These are phyloP conservation scores for Macrophya alboannulata DNA, from an alignment of 2,888 invertebrate genomes.

Conservation along the genomic window DNA sequence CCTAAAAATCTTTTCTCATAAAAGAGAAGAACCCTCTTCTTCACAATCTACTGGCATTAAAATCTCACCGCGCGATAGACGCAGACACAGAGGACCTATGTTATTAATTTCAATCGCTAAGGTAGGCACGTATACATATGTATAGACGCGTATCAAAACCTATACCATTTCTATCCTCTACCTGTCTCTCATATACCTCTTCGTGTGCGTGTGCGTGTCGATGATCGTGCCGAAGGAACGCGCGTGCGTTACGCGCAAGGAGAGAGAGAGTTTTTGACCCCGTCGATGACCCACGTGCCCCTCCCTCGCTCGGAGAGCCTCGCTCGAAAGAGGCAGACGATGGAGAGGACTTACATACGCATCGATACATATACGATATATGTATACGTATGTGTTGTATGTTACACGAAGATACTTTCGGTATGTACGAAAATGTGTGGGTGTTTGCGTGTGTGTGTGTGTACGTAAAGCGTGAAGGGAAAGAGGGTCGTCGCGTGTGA, in stretches of 20 bases:
- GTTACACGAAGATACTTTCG: background rate
- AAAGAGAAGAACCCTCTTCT: conserved; percentile 5
- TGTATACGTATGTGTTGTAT: background rate
- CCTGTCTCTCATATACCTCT: background rate
- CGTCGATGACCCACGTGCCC: conserved; percentile 46
- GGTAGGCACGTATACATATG: background rate
- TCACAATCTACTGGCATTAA: background rate
- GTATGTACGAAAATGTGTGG: background rate
- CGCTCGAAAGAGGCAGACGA: conserved; percentile 36
- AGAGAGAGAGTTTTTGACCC: conserved; percentile 53
- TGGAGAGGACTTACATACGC: conserved; percentile 1
- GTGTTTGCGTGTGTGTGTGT: background rate
- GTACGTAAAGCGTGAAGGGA: background rate
- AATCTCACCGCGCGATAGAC: conserved; percentile 29
- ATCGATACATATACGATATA: background rate
- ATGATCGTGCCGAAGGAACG: conserved; percentile 49
- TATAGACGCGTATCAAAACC: background rate
- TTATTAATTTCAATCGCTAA: conserved; percentile 41
- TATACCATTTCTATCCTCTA: background rate
- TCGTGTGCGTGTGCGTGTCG: conserved; percentile 27
- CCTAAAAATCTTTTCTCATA: background rate
- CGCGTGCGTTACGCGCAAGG: conserved; percentile 54
- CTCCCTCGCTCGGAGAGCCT: conserved; percentile 3
- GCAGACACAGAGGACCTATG: background rate
- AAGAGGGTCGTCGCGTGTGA: conserved; percentile 30